phyloP scores from a whole-genome alignment of 2,888 invertebrate species.

The Andrena marginata region DNA sequence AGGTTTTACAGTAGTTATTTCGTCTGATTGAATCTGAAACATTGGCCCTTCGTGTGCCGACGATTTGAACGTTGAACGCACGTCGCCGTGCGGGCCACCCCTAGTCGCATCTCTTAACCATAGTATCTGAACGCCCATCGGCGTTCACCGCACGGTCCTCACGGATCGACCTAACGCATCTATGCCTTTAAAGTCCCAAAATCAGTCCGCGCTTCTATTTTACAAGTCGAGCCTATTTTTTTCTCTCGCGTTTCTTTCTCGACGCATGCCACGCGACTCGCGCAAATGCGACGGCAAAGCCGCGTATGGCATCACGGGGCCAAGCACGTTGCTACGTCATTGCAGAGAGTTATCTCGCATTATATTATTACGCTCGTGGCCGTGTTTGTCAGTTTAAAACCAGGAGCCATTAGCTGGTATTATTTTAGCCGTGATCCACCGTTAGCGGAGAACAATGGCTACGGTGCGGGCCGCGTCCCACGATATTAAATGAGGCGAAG shows the following conservation, averaged over 20 bases:
- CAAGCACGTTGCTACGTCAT: background rate
- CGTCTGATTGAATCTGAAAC: background rate
- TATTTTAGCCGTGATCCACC: slow-evolving; percentile 78
- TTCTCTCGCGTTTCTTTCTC: background rate
- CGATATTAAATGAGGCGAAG: slow-evolving; percentile 77
- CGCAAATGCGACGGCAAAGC: background rate
- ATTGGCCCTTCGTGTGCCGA: too few relatives aligned
- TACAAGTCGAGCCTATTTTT: background rate
- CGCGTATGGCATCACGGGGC: background rate
- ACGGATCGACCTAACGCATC: too few relatives aligned
- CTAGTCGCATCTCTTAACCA: too few relatives aligned
- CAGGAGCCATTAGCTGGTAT: slow-evolving; percentile 79
- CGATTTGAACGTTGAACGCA: too few relatives aligned
- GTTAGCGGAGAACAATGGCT: slow-evolving; percentile 76
- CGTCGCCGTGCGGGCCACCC: too few relatives aligned
- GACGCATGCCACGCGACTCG: background rate
- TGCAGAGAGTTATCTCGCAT: slow-evolving; percentile 56
- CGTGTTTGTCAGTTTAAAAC: slow-evolving; percentile 73
- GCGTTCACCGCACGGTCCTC: too few relatives aligned
- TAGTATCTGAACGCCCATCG: too few relatives aligned
- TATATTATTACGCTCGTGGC: slow-evolving; percentile 71
- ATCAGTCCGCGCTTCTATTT: background rate
- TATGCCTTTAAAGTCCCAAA: too few relatives aligned
- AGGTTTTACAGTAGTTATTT: background rate
- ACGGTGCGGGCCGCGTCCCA: slow-evolving; percentile 68